phyloP scores from a whole-genome alignment of 2,888 invertebrate species.

The Oligia latruncula region DNA sequence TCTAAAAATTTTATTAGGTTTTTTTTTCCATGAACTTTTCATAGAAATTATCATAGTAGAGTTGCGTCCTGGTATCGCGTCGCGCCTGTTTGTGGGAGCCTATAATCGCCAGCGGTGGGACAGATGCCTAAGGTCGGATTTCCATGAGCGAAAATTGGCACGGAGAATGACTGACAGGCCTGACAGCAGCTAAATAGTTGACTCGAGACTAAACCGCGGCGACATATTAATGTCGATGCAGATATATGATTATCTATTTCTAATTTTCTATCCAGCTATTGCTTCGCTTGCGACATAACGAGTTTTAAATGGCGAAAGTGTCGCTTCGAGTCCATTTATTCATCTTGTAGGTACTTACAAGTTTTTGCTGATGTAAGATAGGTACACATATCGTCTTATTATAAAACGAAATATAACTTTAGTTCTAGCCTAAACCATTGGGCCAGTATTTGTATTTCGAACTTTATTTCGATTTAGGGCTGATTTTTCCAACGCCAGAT shows the following conservation, averaged over 20 bases:
- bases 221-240: slow-evolving; percentile 10
- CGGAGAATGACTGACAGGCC: neutral
- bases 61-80: no score
- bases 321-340: slow-evolving; percentile 13
- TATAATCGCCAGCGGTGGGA: neutral
- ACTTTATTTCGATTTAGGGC: no score
- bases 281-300: slow-evolving; percentile 16
- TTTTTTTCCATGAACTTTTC: no score
- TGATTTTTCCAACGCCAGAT: no score
- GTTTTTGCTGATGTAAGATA: neutral
- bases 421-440: neutral
- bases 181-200: slow-evolving; percentile 9
- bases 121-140: slow-evolving; percentile 1
- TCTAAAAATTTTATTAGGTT: no score
- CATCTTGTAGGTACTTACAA: neutral
- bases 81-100: no score
- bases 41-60: no score
- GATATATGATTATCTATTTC: slow-evolving; percentile 30
- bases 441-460: no score
- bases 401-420: neutral
- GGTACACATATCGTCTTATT: neutral
- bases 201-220: slow-evolving; percentile 12
- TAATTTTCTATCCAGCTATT: slow-evolving; percentile 19
- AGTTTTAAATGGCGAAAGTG: slow-evolving; percentile 37
- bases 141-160: slow-evolving; percentile 16